phyloP scores from a whole-genome alignment of 2,888 invertebrate genomes.

The Tenodera sinensis region DNA sequence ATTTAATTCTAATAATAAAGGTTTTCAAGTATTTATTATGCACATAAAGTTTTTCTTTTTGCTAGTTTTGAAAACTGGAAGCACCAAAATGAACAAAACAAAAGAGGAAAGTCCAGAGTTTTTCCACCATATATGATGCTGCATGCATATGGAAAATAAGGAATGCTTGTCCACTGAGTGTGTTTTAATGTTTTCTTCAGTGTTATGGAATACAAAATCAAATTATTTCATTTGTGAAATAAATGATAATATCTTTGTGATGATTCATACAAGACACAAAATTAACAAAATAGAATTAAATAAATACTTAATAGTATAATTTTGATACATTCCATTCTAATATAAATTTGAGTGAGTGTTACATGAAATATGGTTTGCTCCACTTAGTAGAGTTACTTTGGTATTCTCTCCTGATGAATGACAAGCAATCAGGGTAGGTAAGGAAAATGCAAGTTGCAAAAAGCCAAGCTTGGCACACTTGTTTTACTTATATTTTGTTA shows the following conservation, averaged over 20 bases:
- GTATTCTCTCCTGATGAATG: not conserved
- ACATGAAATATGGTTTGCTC: not conserved
- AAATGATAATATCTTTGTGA: not conserved
- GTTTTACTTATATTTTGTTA: not conserved
- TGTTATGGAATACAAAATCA: not conserved
- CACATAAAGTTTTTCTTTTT: not conserved
- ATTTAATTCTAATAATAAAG: no score
- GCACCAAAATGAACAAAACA: constrained; percentile 22
- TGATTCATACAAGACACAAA: not conserved
- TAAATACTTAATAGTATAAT: not conserved
- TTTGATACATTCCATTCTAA: not conserved
- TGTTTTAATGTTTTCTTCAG: not conserved
- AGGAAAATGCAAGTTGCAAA: not conserved
- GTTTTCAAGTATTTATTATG: not conserved
- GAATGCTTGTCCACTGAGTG: not conserved
- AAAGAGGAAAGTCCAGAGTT: constrained; percentile 31
- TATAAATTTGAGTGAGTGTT: not conserved
- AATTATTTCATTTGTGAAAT: not conserved
- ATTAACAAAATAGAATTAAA: not conserved
- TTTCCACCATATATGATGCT: constrained; percentile 30
- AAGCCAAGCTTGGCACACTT: not conserved
- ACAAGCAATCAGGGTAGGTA: not conserved
- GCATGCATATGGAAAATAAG: constrained; percentile 7
- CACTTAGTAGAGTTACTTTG: not conserved
- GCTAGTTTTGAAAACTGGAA: constrained; percentile 16